Evolutionary conservation across 2,797 vertebrate genomes (phyloP).

Genomic region (Girardinus metallicus): DNA sequence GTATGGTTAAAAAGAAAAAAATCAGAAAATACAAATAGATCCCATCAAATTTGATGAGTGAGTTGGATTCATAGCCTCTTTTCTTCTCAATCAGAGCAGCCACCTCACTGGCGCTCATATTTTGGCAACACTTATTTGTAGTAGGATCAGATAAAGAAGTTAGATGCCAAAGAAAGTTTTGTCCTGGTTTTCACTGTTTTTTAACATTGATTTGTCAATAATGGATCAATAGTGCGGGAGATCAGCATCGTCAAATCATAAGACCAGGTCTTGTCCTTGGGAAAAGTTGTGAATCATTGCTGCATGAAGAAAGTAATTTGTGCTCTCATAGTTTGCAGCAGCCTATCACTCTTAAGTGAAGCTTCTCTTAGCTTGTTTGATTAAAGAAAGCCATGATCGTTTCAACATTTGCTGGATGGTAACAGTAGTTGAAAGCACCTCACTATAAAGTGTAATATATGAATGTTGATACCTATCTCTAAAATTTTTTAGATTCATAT

Average conservation of each 20-base stretch:
- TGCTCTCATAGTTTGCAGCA: not conserved
- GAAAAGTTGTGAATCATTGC: not conserved
- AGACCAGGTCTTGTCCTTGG: not conserved
- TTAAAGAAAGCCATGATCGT: not conserved
- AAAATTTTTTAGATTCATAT: not conserved
- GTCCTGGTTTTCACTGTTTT: not conserved
- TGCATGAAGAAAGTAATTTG: not conserved
- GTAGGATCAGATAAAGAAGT: not conserved
- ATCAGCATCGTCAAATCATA: not conserved
- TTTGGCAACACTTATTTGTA: not conserved
- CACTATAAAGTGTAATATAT: not conserved
- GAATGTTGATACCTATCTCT: not conserved
- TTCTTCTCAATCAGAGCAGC: not conserved
- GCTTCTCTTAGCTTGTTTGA: not conserved
- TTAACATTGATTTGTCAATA: not conserved
- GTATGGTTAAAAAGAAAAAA: not conserved
- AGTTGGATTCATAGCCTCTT: no score
- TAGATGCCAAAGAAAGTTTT: not conserved
- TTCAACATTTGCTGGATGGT: not conserved
- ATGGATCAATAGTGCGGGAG: not conserved
- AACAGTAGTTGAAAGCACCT: not conserved
- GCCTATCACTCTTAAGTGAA: not conserved
- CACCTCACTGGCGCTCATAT: not conserved
- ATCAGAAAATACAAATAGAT: no score
- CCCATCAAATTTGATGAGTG: no score